Percentiles rank a stretch among this genome's conserved stretches.
These are phyloP conservation scores for Megathymus violae DNA, from an alignment of 1,140 invertebrate species.

Conservation along the genomic window DNA sequence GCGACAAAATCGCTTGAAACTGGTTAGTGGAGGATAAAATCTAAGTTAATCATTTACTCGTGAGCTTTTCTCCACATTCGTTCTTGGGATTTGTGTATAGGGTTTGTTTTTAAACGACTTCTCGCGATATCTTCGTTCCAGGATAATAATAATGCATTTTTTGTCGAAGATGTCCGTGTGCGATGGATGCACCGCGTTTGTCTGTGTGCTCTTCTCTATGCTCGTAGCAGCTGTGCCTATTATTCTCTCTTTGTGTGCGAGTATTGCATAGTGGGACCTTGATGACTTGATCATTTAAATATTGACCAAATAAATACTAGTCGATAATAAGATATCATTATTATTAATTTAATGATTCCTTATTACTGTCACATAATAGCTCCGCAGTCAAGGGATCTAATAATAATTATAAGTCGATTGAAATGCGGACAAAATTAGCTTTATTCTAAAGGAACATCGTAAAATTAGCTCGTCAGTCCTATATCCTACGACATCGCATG, in stretches of 20 bases:
- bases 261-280: conserved; percentile 39
- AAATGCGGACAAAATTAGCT: conserved; percentile 35
- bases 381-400: too few relatives aligned
- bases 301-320: too few relatives aligned
- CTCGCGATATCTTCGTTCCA: conserved; percentile 58
- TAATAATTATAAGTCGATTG: conserved; percentile 14
- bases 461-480: conserved; percentile 36
- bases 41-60: conserved; percentile 71
- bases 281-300: conserved; percentile 55
- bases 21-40: conserved; percentile 60
- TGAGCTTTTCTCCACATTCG: conserved; percentile 8
- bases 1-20: conserved; percentile 35
- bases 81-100: conserved; percentile 24
- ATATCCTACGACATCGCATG: conserved; percentile 64
- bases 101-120: conserved; percentile 39
- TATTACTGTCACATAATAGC: too few relatives aligned
- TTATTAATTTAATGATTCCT: too few relatives aligned
- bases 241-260: conserved; percentile 58
- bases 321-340: too few relatives aligned
- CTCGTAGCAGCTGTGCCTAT: conserved; percentile 79
- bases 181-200: conserved; percentile 74
- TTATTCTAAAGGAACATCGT: conserved; percentile 18
- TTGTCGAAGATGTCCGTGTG: conserved; percentile 74
- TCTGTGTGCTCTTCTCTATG: conserved; percentile 69
- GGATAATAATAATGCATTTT: conserved; percentile 82